Evolutionary conservation across 2,888 invertebrate species (phyloP).

Genomic region (Sipunculus nudus): DNA sequence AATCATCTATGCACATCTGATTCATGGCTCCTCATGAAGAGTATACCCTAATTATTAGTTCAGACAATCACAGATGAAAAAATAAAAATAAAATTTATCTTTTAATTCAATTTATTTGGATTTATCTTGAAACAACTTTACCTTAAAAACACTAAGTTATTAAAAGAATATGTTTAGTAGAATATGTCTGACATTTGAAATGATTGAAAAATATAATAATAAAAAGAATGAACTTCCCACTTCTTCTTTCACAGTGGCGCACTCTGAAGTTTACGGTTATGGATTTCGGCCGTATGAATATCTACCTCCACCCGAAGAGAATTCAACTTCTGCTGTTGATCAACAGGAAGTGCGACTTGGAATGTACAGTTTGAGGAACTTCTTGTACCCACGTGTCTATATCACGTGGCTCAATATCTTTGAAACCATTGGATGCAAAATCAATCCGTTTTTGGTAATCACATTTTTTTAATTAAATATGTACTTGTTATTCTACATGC

Average conservation of each 20-base stretch:
- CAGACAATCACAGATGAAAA: no score
- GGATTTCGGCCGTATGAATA: conserved; percentile 59
- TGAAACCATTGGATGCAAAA: conserved; percentile 19
- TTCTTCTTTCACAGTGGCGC: conserved; percentile 47
- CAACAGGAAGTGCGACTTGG: conserved; percentile 45
- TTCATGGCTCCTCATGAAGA: no score
- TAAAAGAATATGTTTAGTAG: no score
- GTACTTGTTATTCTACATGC: background rate
- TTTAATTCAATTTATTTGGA: no score
- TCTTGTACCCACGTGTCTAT: conserved; percentile 47
- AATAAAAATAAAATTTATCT: no score
- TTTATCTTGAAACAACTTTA: no score
- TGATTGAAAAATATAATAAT: no score
- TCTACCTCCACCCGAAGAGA: conserved; percentile 38
- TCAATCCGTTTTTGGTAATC: conserved; percentile 50
- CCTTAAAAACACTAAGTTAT: no score
- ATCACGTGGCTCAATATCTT: conserved; percentile 35
- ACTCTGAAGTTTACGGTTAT: conserved; percentile 52
- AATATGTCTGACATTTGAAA: no score
- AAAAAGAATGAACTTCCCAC: no score
- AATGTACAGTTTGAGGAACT: conserved; percentile 55
- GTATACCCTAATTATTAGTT: no score
- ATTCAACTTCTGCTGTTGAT: conserved; percentile 14
- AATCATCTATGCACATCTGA: no score
- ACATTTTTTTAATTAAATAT: conserved; percentile 8